Evolutionary conservation across 2,888 invertebrate species (phyloP).

Genomic region (Drosophila merina): DNA sequence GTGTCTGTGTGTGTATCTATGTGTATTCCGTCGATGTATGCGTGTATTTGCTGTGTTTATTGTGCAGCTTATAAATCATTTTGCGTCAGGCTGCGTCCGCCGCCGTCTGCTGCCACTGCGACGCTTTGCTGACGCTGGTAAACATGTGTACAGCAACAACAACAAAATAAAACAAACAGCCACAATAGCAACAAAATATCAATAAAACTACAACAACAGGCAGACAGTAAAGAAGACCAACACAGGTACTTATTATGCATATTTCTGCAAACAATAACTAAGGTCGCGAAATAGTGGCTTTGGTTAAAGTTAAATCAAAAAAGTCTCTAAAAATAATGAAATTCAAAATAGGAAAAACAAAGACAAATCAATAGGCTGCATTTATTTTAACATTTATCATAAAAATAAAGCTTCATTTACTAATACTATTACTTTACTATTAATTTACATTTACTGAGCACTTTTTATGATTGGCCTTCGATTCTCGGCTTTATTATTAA

Average conservation of each 20-base stretch:
- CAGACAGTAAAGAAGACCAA: slow-evolving; percentile 20
- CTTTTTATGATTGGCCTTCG: too few species aligned
- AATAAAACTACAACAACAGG: slow-evolving; percentile 14
- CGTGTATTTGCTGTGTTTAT: slow-evolving; percentile 46
- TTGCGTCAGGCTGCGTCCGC: slow-evolving; percentile 69
- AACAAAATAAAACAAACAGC: neutral
- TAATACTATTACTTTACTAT: too few species aligned
- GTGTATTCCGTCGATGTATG: slow-evolving; percentile 2
- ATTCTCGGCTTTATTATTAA: too few species aligned
- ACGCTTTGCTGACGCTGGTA: slow-evolving; percentile 76
- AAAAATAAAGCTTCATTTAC: too few species aligned
- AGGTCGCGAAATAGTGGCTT: neutral
- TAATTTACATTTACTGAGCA: too few species aligned
- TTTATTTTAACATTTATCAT: too few species aligned
- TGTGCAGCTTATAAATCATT: slow-evolving; percentile 70
- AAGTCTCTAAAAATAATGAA: too few species aligned
- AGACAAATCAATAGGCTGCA: too few species aligned
- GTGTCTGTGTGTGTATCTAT: slow-evolving; percentile 17
- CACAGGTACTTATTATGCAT: neutral
- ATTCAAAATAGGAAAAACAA: too few species aligned
- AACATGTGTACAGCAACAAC: slow-evolving; percentile 56
- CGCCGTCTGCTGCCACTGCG: slow-evolving; percentile 69
- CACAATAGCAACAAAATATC: slow-evolving; percentile 1
- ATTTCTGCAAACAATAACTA: slow-evolving; percentile 9
- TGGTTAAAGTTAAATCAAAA: neutral